phyloP scores from a whole-genome alignment of 1,140 invertebrate species.

The Proctacanthus coquilletti region DNA sequence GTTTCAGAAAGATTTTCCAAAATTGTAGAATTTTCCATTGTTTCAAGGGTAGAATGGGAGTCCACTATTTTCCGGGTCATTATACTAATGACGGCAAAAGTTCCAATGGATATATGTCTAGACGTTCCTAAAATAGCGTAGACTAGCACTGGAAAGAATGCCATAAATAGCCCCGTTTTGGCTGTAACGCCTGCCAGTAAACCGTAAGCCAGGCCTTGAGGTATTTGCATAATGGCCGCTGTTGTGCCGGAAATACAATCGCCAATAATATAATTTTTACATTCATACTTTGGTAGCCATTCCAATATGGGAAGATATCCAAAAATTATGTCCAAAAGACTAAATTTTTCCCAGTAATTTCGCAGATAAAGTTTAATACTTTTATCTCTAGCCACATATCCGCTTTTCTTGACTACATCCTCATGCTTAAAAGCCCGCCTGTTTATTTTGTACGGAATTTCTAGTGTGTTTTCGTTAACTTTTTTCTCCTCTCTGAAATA shows the following conservation, averaged over 20 bases:
- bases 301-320: slow-evolving; percentile 41
- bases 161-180: slow-evolving; percentile 85
- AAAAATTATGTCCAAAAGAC: slow-evolving; percentile 19
- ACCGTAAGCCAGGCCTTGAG: slow-evolving; percentile 89
- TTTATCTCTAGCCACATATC: slow-evolving; percentile 24
- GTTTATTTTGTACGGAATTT: not conserved
- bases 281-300: slow-evolving; percentile 58
- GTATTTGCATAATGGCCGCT: slow-evolving; percentile 86
- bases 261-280: slow-evolving; percentile 41
- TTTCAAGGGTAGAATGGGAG: slow-evolving; percentile 13
- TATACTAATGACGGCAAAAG: slow-evolving; percentile 74
- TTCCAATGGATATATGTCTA: slow-evolving; percentile 82
- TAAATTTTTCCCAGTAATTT: slow-evolving; percentile 18
- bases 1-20: not conserved
- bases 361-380: slow-evolving; percentile 20
- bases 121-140: slow-evolving; percentile 88
- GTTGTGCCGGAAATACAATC: slow-evolving; percentile 68
- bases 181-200: slow-evolving; percentile 73
- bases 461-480: not conserved
- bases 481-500: too few relatives aligned
- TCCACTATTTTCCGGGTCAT: slow-evolving; percentile 72
- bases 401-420: slow-evolving; percentile 23
- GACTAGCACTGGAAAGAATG: slow-evolving; percentile 80
- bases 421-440: slow-evolving; percentile 15
- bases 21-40: too few relatives aligned